These are phyloP conservation scores for Henicopernis longicauda DNA, from an alignment of 2,113 vertebrate genomes.

Conservation along the genomic window DNA sequence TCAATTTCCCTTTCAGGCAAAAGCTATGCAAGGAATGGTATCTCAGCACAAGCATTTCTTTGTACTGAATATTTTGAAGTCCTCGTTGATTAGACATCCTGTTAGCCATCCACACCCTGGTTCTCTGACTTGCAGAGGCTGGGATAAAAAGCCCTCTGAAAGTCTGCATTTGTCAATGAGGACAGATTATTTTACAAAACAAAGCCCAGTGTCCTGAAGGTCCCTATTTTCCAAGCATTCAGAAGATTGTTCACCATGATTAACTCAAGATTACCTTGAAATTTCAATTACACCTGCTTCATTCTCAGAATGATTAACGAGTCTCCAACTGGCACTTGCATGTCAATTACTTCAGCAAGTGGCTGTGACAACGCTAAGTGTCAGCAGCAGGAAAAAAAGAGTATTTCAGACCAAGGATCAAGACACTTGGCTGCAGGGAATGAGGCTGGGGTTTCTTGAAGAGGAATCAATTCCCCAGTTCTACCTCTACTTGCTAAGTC, in stretches of 20 bases:
- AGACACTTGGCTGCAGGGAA: neutral
- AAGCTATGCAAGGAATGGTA: neutral
- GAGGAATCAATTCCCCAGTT: neutral
- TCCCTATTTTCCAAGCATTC: conserved; percentile 19
- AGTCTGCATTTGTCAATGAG: neutral
- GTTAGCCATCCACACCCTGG: neutral
- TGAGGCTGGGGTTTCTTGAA: neutral
- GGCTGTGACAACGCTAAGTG: neutral
- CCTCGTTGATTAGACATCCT: neutral
- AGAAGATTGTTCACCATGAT: conserved; percentile 31
- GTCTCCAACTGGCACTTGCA: conserved; percentile 25
- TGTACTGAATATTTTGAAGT: conserved; percentile 20
- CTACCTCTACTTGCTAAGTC: neutral
- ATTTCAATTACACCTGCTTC: conserved; percentile 56
- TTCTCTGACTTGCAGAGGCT: neutral
- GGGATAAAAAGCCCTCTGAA: neutral
- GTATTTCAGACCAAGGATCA: neutral
- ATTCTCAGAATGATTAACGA: conserved; percentile 32
- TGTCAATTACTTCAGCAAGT: conserved; percentile 6
- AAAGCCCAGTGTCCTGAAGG: conserved; percentile 25
- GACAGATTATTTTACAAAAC: conserved; percentile 22
- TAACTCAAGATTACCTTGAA: conserved; percentile 46
- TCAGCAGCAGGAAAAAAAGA: neutral
- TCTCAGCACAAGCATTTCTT: conserved; percentile 5
- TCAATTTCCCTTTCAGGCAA: neutral